Evolutionary conservation across 2,888 invertebrate genomes (phyloP).

Genomic region (Malacosoma neustria): DNA sequence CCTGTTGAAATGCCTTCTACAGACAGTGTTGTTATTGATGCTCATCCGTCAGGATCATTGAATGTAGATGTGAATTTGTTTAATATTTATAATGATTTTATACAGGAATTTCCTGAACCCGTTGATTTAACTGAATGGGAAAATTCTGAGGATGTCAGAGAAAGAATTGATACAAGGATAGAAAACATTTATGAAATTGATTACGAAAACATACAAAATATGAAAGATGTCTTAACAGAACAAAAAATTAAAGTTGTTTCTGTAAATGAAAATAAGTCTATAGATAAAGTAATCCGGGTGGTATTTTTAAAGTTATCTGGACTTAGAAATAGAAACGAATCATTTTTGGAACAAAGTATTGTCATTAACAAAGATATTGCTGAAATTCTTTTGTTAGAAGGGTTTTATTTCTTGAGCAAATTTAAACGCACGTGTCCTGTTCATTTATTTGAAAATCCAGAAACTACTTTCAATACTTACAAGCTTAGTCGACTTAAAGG

Average conservation of each 20-base stretch:
- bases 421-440: constrained; percentile 80
- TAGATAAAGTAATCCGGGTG: constrained; percentile 34
- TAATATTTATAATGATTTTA: constrained; percentile 42
- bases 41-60: constrained; percentile 42
- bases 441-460: constrained; percentile 62
- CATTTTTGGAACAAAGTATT: constrained; percentile 74
- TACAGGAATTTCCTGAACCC: constrained; percentile 63
- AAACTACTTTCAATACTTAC: constrained; percentile 64
- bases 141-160: constrained; percentile 53
- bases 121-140: constrained; percentile 60
- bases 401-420: constrained; percentile 77
- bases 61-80: constrained; percentile 48
- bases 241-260: constrained; percentile 59
- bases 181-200: constrained; percentile 57
- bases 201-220: constrained; percentile 45
- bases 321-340: constrained; percentile 56
- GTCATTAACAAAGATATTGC: constrained; percentile 68
- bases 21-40: constrained; percentile 62
- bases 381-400: constrained; percentile 69
- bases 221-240: constrained; percentile 43
- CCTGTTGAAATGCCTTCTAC: constrained; percentile 15
- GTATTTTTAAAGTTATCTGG: constrained; percentile 31
- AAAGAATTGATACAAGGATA: constrained; percentile 56
- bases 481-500: constrained; percentile 45
- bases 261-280: constrained; percentile 48